Evolutionary conservation across 2,797 vertebrate genomes (phyloP), one percentile per base, ranked within the genome.

Genomic region (Ficedula albicollis): DNA sequence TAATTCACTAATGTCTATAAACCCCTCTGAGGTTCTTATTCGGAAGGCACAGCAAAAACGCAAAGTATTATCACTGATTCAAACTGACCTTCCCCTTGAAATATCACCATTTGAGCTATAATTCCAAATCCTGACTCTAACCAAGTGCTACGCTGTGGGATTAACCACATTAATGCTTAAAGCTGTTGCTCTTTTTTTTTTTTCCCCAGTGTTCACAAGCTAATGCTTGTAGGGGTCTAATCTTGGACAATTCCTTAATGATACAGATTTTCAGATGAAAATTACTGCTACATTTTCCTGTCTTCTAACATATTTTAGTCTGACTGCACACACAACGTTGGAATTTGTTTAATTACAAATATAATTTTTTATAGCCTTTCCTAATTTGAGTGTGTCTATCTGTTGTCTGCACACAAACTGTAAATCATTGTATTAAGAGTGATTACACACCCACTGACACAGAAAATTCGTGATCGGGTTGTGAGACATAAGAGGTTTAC

Each of bases 141-240:
- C 94, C 96, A 97, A 97, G 97, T 97, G 95, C 96, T 96, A 97
- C 84, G 56, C 87, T 54, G n/a, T 93, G 86, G 95, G 96, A 97
- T 97, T 97, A 97, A 97, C 96, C 95, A 97, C 96, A 97, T 95
- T 97, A 97, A 97, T 97, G 95, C 96, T 92, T 96, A 97, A 97
- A 97, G 96, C 97, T 96, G 96, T 96, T 97, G 96, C 94, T 96
- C 94, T 96, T 97, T 97, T 95, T 86, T 36, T 72, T 77, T 80
- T 63, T 32, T 1, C 19, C 89, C 92, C 82, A 83, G 68, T 85
- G 90, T 94, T 95, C 94, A 92, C 94, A 95, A 96, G 90, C 96
- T 96, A 94, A 96, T 93, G 95, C 96, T 96, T 97, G 92, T 75
- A 90, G 87, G 77, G 32, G 89, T 95, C 91, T 97, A 97, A 97